Percentiles rank a stretch among this genome's conserved stretches.
Evolutionary conservation across 2,888 invertebrate species (phyloP).

Genomic region (Trissolcus japonicus): DNA sequence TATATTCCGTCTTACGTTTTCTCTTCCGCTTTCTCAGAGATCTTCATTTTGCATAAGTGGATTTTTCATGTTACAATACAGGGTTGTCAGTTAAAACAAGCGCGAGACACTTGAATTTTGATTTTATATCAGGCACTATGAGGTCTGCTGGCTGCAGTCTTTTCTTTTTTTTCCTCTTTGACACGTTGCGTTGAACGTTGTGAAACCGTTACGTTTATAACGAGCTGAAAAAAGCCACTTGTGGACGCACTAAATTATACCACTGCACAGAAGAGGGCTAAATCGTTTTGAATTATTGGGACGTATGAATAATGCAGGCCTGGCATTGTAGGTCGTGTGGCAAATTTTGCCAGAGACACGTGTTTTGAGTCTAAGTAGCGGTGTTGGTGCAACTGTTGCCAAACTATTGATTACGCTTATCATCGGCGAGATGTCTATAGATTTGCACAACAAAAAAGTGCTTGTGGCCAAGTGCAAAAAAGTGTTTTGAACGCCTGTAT

Average conservation of each 20-base stretch:
- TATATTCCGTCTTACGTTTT: not conserved
- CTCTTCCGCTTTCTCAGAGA: not conserved
- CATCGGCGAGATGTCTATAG: constrained; percentile 14
- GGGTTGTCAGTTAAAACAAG: too few species aligned
- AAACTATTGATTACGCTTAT: constrained; percentile 31
- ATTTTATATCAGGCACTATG: too few species aligned
- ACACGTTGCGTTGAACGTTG: too few species aligned
- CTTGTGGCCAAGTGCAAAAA: not conserved
- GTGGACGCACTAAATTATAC: constrained; percentile 8
- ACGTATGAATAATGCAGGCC: constrained; percentile 7
- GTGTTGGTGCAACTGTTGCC: constrained; percentile 31
- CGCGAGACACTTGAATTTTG: too few species aligned
- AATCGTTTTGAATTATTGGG: constrained; percentile 10
- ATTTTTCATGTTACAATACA: not conserved
- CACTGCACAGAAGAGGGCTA: constrained; percentile 3
- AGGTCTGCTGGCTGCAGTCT: too few species aligned
- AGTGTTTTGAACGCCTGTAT: too few species aligned
- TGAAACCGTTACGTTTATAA: too few species aligned
- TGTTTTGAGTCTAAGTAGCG: constrained; percentile 23
- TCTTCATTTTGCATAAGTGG: not conserved
- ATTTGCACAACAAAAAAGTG: not conserved
- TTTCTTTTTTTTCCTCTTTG: too few species aligned
- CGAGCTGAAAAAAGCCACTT: constrained; percentile 4
- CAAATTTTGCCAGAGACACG: constrained; percentile 15
- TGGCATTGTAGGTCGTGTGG: constrained; percentile 3